Evolutionary conservation across 2,888 invertebrate genomes (phyloP), one percentile per base, ranked within the genome.

Genomic region (Scaptomyza flava): DNA sequence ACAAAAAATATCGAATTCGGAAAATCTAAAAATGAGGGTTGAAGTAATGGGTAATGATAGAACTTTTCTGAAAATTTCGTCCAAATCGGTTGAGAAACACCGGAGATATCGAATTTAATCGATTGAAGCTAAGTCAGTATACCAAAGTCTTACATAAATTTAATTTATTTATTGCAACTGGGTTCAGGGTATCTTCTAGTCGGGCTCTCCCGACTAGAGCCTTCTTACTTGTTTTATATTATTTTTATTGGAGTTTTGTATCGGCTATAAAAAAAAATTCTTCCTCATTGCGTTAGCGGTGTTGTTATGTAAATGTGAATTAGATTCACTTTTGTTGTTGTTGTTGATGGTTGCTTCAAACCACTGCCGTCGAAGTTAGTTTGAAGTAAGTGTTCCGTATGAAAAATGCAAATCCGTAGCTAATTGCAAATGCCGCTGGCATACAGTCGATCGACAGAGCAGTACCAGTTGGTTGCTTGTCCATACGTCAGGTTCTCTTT

Each of bases 341-440:
- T 36, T 46, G 7, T 30, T 9, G 12, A 8, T 14, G n/a, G 12
- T 34, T 34, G 8, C 54, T 14, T 11, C 57, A 36, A 45, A 58
- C 45, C 30, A 60, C 60, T 58, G n/a, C 20, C 11, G 17, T 12
- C 5, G 14, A 7, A 38, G 14, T 14, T 14, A 14, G 3, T 38
- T 7, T 14, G 36, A 7, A 7, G 36, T 14, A 7, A 14, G 17
- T 36, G 53, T 47, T 36, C 41, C 61, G 46, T 56, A 78, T 79
- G 85, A 68, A 67, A 67, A 79, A 76, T 76, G n/a, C 36, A 41
- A 38, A 38, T 38, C 14, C 51, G 27, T 48, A 66, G 79, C 80
- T 87, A 85, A 82, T 82, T 82, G 80, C 65, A 82, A 85, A 81
- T 85, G 85, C 85, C 73, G 70, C 72, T 81, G 87, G 81, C 81